Base-by-base conservation (phyloP, 92 coral and sea anemone species). In the Parazoanthus swiftii region DNA sequence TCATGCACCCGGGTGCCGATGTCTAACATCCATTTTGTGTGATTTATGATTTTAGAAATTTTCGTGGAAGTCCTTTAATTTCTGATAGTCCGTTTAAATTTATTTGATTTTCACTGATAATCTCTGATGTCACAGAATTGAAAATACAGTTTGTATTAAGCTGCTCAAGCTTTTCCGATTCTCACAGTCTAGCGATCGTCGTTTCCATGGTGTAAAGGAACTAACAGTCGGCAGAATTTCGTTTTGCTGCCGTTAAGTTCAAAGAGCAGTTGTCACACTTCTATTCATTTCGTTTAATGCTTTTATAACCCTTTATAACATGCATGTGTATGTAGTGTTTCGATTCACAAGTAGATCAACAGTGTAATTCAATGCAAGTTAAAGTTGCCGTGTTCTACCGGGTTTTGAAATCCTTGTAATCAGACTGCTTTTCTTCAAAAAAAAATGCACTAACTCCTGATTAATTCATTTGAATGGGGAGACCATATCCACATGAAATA, bases 161-260 rank as follows among this genome's bases (percentile, higher is more conserved):
- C 25, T 21, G 25, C 0, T 54, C 59, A 13, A 54, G 14, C 59
- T 54, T 9, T 23, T 63, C n/a, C 5, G 3, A 18, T 9, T 63
- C 21, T 58, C 6, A 21, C 82, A 79, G 48, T 44, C 26, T n/a
- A 36, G 37, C 63, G 63, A 73, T 50, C 42, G 68, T 70, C 43
- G 87, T 84, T 84, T 84, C 87, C 87, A 84, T 84, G 87, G 87
- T 71, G 87, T 84, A 72, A 29, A 8, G 5, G 23, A 79, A 26
- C 65, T 35, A 25, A 79, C 35, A 18, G 35, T 37, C 51, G 43
- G 25, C 2, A 37, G 54, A 44, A 39, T 37, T 39, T 74, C 54
- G 51, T 76, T 20, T 15, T 37, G 43, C 51, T 76, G 5, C 54
- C 51, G 29, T 76, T 29, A 8, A 20, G 11, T 75, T 21, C 9